These are phyloP conservation scores for Acyrthosiphon pisum DNA, from an alignment of 1,140 invertebrate genomes.

Conservation along the genomic window DNA sequence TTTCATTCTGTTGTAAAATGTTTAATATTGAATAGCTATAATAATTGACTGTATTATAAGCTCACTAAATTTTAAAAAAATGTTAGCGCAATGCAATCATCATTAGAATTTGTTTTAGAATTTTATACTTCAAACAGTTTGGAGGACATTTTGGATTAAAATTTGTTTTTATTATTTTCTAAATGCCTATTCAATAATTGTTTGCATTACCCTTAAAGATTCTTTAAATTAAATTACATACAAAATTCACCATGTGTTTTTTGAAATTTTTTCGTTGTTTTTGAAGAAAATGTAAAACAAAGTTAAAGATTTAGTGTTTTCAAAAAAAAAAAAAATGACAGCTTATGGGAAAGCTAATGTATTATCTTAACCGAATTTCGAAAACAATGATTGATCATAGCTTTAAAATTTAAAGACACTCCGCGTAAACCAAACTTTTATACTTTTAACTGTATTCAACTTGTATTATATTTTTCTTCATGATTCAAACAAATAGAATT, in stretches of 20 bases:
- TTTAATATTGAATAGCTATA: not conserved
- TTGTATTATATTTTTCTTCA: not conserved
- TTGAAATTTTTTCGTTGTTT: not conserved
- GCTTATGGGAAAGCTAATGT: not conserved
- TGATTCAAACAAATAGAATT: not conserved
- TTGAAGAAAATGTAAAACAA: not conserved
- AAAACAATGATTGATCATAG: conserved; percentile 7
- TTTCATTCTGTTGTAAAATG: not conserved
- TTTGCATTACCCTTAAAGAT: not conserved
- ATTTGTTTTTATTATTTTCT: not conserved
- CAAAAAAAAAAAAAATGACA: not conserved
- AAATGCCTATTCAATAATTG: not conserved
- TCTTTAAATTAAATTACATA: not conserved
- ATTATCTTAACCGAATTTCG: not conserved
- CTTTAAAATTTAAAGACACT: not conserved
- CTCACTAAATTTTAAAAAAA: not conserved
- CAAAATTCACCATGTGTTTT: not conserved
- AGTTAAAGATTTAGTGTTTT: not conserved
- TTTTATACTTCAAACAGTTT: not conserved
- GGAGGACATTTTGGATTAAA: not conserved
- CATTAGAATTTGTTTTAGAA: no score
- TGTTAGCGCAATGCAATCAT: not conserved
- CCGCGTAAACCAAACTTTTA: not conserved
- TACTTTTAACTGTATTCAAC: not conserved
- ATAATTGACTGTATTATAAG: not conserved